Percentiles rank a stretch among this genome's conserved stretches.
These are phyloP conservation scores for Anniella stebbinsi DNA, from an alignment of 2,797 vertebrate species.

Conservation along the genomic window DNA sequence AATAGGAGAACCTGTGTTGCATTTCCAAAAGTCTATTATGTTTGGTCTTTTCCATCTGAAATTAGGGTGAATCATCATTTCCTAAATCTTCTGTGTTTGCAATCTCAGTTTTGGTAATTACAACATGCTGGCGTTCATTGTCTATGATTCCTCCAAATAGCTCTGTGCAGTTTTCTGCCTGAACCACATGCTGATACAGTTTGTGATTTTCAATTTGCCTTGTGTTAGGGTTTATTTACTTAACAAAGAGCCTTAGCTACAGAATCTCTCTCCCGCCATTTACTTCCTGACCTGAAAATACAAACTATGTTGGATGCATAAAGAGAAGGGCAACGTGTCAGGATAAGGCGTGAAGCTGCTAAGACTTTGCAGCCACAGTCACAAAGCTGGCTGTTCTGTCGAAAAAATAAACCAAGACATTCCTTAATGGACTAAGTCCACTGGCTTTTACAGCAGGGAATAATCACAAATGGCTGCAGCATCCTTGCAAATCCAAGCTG, in stretches of 20 bases:
- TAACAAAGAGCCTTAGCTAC: background rate
- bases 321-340: background rate
- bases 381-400: background rate
- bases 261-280: background rate
- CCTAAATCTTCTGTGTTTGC: constrained; percentile 28
- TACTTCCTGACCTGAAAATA: background rate
- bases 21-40: constrained; percentile 2
- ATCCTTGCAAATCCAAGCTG: constrained; percentile 1
- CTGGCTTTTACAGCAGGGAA: constrained; percentile 6
- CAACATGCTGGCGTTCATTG: background rate
- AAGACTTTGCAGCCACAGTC: constrained; percentile 1
- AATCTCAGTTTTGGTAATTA: constrained; percentile 46
- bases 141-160: constrained; percentile 34
- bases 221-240: constrained; percentile 44
- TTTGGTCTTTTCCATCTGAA: background rate
- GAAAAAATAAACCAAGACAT: constrained; percentile 4
- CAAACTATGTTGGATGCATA: background rate
- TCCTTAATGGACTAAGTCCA: background rate
- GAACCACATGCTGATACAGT: constrained; percentile 25
- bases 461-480: background rate
- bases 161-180: background rate
- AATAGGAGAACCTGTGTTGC: background rate
- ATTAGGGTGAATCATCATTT: constrained; percentile 31
- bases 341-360: constrained; percentile 1
- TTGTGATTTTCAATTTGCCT: constrained; percentile 35